Percentiles rank a stretch among this genome's conserved stretches.
Evolutionary conservation across 2,888 invertebrate species (phyloP).

Genomic region (Coelinius sp.): DNA sequence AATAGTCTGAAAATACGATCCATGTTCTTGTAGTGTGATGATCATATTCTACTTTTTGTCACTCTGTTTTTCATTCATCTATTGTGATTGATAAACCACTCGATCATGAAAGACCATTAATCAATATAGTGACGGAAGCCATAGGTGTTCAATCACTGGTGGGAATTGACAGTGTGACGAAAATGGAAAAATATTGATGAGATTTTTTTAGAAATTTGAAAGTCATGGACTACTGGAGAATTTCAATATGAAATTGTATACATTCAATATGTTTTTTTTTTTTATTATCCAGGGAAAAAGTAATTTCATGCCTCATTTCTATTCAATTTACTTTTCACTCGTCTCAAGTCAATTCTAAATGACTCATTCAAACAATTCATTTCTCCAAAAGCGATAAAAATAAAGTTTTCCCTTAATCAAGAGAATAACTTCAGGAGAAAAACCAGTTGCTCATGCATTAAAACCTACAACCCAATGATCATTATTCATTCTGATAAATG

Average conservation of each 20-base stretch:
- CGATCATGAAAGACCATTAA: background rate
- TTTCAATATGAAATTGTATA: too few relatives aligned
- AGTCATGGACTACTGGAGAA: background rate
- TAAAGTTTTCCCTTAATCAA: background rate
- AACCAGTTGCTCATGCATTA: slow-evolving; percentile 12
- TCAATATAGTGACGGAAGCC: background rate
- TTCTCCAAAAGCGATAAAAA: background rate
- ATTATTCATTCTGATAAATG: slow-evolving; percentile 8
- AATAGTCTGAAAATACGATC: too few relatives aligned
- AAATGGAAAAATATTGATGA: background rate
- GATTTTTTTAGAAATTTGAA: background rate
- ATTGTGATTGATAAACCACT: background rate
- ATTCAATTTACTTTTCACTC: too few relatives aligned
- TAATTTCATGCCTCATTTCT: too few relatives aligned
- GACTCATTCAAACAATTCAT: background rate
- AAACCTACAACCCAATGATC: slow-evolving; percentile 1
- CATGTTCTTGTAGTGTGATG: too few relatives aligned
- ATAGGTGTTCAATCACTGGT: background rate
- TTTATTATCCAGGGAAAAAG: background rate
- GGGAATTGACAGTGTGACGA: background rate
- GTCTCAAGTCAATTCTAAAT: background rate
- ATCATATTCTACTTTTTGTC: background rate
- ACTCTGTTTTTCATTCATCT: background rate
- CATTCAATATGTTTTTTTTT: too few relatives aligned
- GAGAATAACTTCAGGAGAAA: background rate